phyloP scores from a whole-genome alignment of 2,113 vertebrate genomes.

The Callipepla californica region DNA sequence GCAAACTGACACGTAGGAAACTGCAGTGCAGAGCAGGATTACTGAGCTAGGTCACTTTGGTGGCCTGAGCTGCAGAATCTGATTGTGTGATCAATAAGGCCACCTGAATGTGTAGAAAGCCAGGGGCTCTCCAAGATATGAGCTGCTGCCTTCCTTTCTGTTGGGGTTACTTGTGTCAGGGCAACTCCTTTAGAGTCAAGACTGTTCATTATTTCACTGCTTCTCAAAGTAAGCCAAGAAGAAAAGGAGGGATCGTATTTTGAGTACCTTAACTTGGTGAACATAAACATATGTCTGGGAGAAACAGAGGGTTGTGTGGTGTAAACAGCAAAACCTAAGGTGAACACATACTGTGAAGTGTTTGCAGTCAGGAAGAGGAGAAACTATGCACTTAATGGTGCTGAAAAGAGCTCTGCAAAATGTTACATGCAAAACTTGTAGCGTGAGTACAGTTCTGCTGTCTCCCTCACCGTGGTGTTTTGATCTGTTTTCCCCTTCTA shows the following conservation, averaged over 20 bases:
- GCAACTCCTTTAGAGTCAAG: not conserved
- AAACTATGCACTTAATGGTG: not conserved
- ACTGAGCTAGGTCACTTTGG: not conserved
- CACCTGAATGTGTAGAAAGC: not conserved
- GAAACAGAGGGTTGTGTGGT: not conserved
- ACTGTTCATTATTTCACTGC: not conserved
- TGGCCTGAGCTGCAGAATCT: not conserved
- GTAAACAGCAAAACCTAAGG: not conserved
- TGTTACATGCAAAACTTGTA: not conserved
- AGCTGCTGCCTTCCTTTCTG: not conserved
- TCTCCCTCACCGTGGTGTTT: not conserved
- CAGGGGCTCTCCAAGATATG: not conserved
- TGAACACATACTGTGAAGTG: fast-evolving
- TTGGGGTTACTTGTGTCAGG: not conserved
- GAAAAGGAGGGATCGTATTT: not conserved
- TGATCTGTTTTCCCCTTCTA: not conserved
- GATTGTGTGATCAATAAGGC: not conserved
- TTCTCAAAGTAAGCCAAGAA: not conserved
- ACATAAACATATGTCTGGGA: not conserved
- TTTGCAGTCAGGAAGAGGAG: not conserved
- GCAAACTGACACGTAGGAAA: not conserved
- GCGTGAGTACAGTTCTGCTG: not conserved
- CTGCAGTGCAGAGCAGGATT: not conserved
- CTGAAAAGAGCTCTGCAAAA: not conserved
- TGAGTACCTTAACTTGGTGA: not conserved